A percentile compares a stretch with the other conserved stretches of the same genome.
These are phyloP conservation scores for Pocillopora grandis DNA, from an alignment of 92 coral and sea anemone species.

Conservation along the genomic window DNA sequence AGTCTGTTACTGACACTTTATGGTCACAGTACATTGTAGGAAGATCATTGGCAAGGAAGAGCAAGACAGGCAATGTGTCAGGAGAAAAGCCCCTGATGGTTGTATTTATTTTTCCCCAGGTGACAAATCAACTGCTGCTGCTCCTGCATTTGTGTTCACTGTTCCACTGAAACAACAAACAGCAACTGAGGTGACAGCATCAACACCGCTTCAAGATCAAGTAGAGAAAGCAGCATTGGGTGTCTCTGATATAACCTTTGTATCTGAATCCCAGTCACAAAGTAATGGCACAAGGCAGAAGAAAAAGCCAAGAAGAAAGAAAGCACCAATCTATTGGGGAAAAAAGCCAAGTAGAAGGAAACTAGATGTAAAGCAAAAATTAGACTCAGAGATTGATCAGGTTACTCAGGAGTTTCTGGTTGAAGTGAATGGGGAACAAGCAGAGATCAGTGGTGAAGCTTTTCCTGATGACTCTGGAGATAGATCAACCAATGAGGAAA, in stretches of 20 bases:
- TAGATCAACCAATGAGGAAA: not conserved
- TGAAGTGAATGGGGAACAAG: conserved; percentile 32
- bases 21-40: too few relatives aligned
- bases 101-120: conserved; percentile 34
- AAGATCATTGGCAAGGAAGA: too few relatives aligned
- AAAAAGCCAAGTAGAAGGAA: conserved; percentile 31
- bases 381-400: conserved; percentile 16
- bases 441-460: conserved; percentile 13
- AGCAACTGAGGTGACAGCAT: not conserved
- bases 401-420: not conserved
- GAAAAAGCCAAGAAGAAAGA: conserved; percentile 15
- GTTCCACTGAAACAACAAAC: conserved; percentile 26
- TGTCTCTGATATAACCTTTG: conserved; percentile 41
- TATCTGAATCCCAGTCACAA: conserved; percentile 35
- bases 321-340: conserved; percentile 46
- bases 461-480: conserved; percentile 1
- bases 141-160: conserved; percentile 82
- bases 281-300: conserved; percentile 27
- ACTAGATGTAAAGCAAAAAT: conserved; percentile 21
- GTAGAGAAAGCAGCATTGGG: conserved; percentile 17
- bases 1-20: too few relatives aligned
- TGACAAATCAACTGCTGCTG: conserved; percentile 73
- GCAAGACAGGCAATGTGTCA: too few relatives aligned
- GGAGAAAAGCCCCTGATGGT: not conserved
- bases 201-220: not conserved